A percentile compares a stretch with the other conserved stretches of the same genome.
These are phyloP conservation scores for Hypolimnas misippus DNA, from an alignment of 2,888 invertebrate species.

Conservation along the genomic window DNA sequence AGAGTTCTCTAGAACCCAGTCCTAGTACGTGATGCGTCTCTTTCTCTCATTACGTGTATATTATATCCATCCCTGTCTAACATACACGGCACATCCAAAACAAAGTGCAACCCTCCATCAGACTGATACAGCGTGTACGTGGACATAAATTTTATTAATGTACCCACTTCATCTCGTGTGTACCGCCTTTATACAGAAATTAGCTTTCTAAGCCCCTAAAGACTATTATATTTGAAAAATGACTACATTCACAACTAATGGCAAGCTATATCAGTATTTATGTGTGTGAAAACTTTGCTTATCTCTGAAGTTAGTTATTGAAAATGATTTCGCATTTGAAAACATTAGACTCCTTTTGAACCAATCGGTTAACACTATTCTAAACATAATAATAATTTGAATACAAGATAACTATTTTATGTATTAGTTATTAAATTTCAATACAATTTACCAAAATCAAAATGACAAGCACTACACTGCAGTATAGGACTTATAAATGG, in stretches of 20 bases:
- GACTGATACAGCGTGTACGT: constrained; percentile 50
- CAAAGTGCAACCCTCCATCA: constrained; percentile 34
- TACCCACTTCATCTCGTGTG: constrained; percentile 59
- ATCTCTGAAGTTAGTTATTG: neutral
- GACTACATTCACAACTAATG: constrained; percentile 39
- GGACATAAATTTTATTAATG: constrained; percentile 68
- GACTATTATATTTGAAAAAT: constrained; percentile 64
- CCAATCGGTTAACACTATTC: too few species aligned
- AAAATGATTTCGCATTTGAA: neutral
- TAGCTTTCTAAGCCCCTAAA: constrained; percentile 50
- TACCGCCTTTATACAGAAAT: constrained; percentile 66
- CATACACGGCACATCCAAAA: constrained; percentile 16
- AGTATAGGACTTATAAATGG: too few species aligned
- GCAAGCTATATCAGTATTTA: neutral
- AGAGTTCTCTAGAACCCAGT: constrained; percentile 1
- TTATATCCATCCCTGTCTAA: constrained; percentile 22
- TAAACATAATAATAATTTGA: too few species aligned
- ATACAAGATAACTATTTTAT: too few species aligned
- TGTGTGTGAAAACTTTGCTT: neutral
- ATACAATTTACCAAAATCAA: too few species aligned
- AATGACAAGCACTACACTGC: too few species aligned
- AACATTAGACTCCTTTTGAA: too few species aligned
- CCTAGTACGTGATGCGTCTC: constrained; percentile 4
- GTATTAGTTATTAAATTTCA: too few species aligned
- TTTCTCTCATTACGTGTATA: neutral